Conservation (phyloP, 2,888 invertebrate genomes). For the Diabrotica balteata region DNA sequence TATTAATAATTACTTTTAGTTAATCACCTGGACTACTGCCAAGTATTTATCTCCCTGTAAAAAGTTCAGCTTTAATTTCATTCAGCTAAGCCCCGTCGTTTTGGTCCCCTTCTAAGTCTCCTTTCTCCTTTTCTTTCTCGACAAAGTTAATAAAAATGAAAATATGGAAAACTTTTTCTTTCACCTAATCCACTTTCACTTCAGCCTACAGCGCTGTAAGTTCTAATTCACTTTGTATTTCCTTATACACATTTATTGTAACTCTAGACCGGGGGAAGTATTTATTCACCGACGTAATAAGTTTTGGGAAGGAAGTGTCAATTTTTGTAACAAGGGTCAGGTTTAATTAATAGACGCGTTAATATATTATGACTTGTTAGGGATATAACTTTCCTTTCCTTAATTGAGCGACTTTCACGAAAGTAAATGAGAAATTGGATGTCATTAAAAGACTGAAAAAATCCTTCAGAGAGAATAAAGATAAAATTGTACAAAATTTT, state of each 20-base stretch:
- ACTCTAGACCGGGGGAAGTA: background rate
- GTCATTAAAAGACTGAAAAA: too few species aligned
- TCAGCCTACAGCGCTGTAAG: constrained; percentile 10
- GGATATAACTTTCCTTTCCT: too few species aligned
- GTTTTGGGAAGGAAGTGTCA: background rate
- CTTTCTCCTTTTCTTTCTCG: constrained; percentile 4
- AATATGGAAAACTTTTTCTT: constrained; percentile 29
- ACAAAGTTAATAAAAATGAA: constrained; percentile 26
- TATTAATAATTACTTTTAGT: background rate
- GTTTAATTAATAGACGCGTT: too few species aligned
- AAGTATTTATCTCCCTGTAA: background rate
- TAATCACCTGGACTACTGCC: background rate
- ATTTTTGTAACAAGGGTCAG: too few species aligned
- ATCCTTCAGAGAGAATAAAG: too few species aligned
- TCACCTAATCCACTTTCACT: constrained; percentile 24
- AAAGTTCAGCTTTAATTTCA: constrained; percentile 24
- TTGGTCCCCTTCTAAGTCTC: constrained; percentile 2
- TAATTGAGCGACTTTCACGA: too few species aligned
- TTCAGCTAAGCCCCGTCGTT: constrained; percentile 7
- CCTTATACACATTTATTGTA: constrained; percentile 15
- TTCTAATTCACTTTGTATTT: constrained; percentile 16
- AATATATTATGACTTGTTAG: too few species aligned
- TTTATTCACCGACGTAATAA: background rate
- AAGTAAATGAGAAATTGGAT: too few species aligned
- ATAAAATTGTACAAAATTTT: too few species aligned